These are phyloP conservation scores for Chelmon rostratus DNA, from an alignment of 2,797 vertebrate species.

Conservation along the genomic window DNA sequence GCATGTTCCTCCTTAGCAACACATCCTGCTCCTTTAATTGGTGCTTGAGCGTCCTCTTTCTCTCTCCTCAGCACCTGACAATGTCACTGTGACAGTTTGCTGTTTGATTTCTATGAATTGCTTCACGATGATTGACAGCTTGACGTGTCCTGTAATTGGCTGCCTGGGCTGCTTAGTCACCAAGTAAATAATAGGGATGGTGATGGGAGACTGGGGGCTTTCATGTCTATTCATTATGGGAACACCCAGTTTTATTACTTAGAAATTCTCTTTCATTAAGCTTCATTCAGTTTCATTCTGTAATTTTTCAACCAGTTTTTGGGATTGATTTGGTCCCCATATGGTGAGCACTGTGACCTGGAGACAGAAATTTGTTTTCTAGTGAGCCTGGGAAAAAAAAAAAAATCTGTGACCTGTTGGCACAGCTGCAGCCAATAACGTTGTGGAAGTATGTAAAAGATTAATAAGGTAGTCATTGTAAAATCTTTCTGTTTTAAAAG, in stretches of 20 bases:
- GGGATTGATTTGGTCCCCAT: slow-evolving; percentile 16
- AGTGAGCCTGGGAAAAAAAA: neutral
- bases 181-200: slow-evolving; percentile 72
- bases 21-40: slow-evolving; percentile 64
- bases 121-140: slow-evolving; percentile 75
- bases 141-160: slow-evolving; percentile 74
- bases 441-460: slow-evolving; percentile 5
- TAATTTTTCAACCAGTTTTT: slow-evolving; percentile 14
- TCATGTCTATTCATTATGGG: slow-evolving; percentile 64
- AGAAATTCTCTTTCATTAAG: slow-evolving; percentile 54
- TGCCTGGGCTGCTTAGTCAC: slow-evolving; percentile 70
- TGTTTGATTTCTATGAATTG: slow-evolving; percentile 76
- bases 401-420: slow-evolving; percentile 20
- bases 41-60: slow-evolving; percentile 63
- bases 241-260: slow-evolving; percentile 58
- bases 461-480: slow-evolving; percentile 4
- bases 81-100: slow-evolving; percentile 74
- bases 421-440: slow-evolving; percentile 10
- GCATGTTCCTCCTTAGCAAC: slow-evolving; percentile 53
- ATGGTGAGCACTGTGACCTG: slow-evolving; percentile 9
- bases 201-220: slow-evolving; percentile 57
- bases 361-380: slow-evolving; percentile 27
- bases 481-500: slow-evolving; percentile 2
- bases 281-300: slow-evolving; percentile 36
- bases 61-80: slow-evolving; percentile 67